Base-by-base conservation (phyloP, 2,888 invertebrate genomes). In the Parnassius glacialis region DNA sequence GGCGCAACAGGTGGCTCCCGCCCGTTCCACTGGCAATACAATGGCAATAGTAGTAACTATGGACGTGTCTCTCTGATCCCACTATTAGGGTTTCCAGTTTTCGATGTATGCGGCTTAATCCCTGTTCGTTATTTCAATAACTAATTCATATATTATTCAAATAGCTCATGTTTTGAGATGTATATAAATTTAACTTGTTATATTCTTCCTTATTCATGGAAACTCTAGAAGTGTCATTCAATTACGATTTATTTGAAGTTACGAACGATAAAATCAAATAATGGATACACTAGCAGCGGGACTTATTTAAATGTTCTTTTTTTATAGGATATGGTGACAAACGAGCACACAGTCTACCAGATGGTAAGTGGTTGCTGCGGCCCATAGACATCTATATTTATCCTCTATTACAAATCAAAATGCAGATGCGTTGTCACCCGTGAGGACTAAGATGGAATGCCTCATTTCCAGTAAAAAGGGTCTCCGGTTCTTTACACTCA, bases 1-100 rank as follows among this genome's bases (percentile, higher is more conserved):
- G 74, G 76, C 69, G 90, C 90, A 90, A 90, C 90, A 90, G 90
- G 90, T 90, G 80, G 70, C 66, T 67, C 65, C 68, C 69, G 69
- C 83, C 75, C 82, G 80, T 73, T 74, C 76, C 73, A 72, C 73
- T 67, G 63, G 64, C 83, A 80, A 80, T 80, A 86, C 89, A 87
- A 87, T 85, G 76, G 79, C 76, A 79, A 79, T 79, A 79, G 78
- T 75, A 73, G 76, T 74, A 74, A 76, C 80, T 78, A 77, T 73
- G 69, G 69, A 68, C 69, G 70, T 75, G 76, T 76, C 77, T 77
- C 75, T 80, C 73, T 73, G 73, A 79, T 75, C 76, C 74, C 68
- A 69, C 75, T 76, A 74, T 78, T 68, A 70, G 67, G 66, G 64
- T 62, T 69, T 64, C 66, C 58, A 68, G 66, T 59, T 59, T 56